Evolutionary conservation across 2,888 invertebrate genomes (phyloP).

Genomic region (Neoitamus cyanurus): DNA sequence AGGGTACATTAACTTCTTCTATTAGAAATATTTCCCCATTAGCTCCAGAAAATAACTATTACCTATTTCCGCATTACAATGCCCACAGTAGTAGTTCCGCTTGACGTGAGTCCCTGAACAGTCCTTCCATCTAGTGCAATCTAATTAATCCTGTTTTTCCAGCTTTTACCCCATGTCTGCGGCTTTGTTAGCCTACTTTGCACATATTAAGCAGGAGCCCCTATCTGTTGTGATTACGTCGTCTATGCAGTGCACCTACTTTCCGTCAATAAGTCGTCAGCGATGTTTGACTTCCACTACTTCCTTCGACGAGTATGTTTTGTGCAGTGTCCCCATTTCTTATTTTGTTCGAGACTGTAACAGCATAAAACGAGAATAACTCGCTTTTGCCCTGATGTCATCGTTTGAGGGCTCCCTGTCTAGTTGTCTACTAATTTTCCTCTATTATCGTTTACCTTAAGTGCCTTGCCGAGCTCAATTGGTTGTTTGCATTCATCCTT

Average conservation of each 20-base stretch:
- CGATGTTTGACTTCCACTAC: neutral
- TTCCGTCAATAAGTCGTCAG: neutral
- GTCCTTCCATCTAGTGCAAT: neutral
- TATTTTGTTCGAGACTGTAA: neutral
- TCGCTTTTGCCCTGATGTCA: neutral
- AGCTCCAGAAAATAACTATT: neutral
- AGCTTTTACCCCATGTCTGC: neutral
- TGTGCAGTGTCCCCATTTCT: neutral
- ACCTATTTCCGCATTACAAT: neutral
- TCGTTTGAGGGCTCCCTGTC: neutral
- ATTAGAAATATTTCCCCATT: neutral
- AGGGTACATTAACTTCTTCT: neutral
- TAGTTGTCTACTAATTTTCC: neutral
- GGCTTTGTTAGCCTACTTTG: conserved; percentile 1
- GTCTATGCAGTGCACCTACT: neutral
- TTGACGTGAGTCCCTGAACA: neutral
- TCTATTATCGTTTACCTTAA: neutral
- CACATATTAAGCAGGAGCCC: neutral
- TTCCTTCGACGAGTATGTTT: neutral
- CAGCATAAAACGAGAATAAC: neutral
- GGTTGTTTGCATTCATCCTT: neutral
- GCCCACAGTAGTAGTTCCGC: neutral
- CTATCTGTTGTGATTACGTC: neutral
- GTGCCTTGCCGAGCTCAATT: neutral
- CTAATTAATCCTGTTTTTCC: conserved; percentile 5